Base-by-base conservation (phyloP, 37 sponge, comb jelly and placozoan species). In the Mnemiopsis leidyi region DNA sequence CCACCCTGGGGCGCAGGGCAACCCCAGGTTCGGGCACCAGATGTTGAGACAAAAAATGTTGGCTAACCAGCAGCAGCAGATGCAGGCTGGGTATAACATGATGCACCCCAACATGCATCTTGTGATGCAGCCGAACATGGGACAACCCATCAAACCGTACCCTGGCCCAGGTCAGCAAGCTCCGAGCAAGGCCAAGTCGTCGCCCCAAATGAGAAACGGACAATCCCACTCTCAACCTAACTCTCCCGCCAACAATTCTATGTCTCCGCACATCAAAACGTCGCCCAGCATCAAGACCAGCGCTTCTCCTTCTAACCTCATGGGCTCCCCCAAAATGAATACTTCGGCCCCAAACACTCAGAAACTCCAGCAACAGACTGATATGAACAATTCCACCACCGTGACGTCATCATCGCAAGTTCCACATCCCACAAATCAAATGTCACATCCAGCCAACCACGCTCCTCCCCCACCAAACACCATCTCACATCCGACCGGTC, bases 41-140 rank as follows among this genome's bases (percentile, higher is more conserved):
- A 85, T 85, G 90, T 40, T 85, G 61, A 35, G 90, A 39, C 90
- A 85, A 18, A 85, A 85, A 61, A 85, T 85, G 90, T 13, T 39
- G 3, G 75, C 75, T 5, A 71, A 71, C 75, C 40, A 40, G 90
- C 48, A 39, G 26, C 90, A 85, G 35, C 79, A 77, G 18, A 31
- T 34, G 34, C 73, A 21, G 3, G 73, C 28, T 3, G 73, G 73
- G 23, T 77, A 77, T 36, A 77, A 34, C 36, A 77, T 77, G 79
- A 31, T 34, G 36, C 79, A 77, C 18, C 36, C 36, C 18, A 32
- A 32, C 35, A 77, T 77, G 79, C 26, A 77, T 36, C 26, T 77
- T 33, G 79, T 77, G 18, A 77, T 77, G 79, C 20, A 26, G 32
- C 79, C 79, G 0, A 32, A 13, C 34, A 77, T 77, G 79, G 79